Evolutionary conservation across 2,797 vertebrate genomes (phyloP).

Genomic region (Tangara arthus): DNA sequence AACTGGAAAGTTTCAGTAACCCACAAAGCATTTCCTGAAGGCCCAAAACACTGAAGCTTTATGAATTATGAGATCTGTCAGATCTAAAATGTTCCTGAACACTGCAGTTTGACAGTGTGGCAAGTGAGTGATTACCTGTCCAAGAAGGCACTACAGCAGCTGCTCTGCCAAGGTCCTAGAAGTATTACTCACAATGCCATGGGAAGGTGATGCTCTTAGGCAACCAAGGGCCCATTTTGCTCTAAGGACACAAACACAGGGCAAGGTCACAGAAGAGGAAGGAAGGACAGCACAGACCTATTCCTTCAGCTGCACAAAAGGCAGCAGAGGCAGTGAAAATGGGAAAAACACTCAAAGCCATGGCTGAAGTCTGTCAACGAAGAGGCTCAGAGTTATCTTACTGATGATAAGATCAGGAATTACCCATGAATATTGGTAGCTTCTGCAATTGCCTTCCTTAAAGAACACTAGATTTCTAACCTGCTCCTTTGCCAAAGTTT

Average conservation of each 20-base stretch:
- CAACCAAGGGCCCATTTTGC: background rate
- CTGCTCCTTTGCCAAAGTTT: background rate
- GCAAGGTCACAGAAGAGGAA: background rate
- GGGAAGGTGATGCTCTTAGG: background rate
- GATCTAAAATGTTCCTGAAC: background rate
- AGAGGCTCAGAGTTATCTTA: background rate
- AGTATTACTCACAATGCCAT: background rate
- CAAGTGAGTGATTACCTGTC: accelerated
- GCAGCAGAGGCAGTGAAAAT: background rate
- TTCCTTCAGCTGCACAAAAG: background rate
- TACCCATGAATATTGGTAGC: background rate
- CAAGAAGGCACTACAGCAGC: background rate
- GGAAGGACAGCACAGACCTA: background rate
- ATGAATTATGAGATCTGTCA: background rate
- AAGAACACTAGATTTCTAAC: background rate
- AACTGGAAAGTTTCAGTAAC: background rate
- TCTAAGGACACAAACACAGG: background rate
- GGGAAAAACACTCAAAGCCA: background rate
- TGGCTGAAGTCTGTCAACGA: background rate
- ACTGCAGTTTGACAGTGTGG: background rate
- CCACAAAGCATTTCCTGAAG: background rate
- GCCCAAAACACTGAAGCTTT: background rate
- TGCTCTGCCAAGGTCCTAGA: background rate
- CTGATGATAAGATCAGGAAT: background rate
- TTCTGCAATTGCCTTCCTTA: background rate